These are phyloP conservation scores for Fragum fragum DNA, from an alignment of 2,888 invertebrate species.

Conservation along the genomic window DNA sequence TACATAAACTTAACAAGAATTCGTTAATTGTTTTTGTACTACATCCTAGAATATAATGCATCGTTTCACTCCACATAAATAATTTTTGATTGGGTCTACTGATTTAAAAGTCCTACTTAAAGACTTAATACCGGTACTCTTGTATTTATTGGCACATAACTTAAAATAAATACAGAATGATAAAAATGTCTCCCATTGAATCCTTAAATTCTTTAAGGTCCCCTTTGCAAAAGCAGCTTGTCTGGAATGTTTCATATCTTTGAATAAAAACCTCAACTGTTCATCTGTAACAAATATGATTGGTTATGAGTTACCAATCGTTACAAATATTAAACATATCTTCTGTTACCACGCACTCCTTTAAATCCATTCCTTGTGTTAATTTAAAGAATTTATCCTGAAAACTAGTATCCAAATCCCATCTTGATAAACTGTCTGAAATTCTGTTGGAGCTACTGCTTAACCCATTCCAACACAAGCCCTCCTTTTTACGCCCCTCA, in stretches of 20 bases:
- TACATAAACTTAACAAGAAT: not conserved
- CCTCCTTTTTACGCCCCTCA: too few species aligned
- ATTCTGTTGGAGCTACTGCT: not conserved
- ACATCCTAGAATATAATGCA: not conserved
- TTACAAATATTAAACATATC: too few species aligned
- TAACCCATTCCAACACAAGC: too few species aligned
- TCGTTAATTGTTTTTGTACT: not conserved
- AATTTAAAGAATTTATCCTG: too few species aligned
- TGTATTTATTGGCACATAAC: not conserved
- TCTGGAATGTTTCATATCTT: too few species aligned
- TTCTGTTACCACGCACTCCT: too few species aligned
- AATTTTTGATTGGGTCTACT: not conserved
- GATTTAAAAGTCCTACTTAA: not conserved
- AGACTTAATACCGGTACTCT: not conserved
- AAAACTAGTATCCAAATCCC: not conserved
- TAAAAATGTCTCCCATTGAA: constrained; percentile 5
- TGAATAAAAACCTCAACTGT: not conserved
- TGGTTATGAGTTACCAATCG: too few species aligned
- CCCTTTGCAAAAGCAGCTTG: not conserved
- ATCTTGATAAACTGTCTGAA: not conserved
- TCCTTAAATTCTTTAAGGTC: not conserved
- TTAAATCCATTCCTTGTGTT: too few species aligned
- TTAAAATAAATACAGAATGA: not conserved
- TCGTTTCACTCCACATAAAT: not conserved
- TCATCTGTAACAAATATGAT: too few species aligned